Base-by-base conservation (phyloP, 1,140 invertebrate genomes). In the Lanistes nyassanus region DNA sequence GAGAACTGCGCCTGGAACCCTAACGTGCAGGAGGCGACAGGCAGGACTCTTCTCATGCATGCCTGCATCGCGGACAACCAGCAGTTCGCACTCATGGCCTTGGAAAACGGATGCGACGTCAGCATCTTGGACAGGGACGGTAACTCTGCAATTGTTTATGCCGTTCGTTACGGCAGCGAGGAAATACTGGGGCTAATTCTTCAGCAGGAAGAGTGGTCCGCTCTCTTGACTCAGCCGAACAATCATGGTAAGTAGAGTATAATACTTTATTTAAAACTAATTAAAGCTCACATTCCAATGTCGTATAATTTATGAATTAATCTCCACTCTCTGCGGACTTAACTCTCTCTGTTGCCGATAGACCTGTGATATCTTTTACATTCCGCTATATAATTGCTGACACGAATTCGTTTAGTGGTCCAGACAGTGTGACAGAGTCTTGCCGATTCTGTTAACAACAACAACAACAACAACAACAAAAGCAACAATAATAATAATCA, bases 1-100 rank as follows among this genome's bases (percentile, higher is more conserved):
- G 68, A 70, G 51, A n/a, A 19, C 11, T 70, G 68, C 51, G 68
- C 68, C 29, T 70, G 68, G 68, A 74, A 78, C 55, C 75, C 78
- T 16, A 77, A 81, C 60, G 47, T 77, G 31, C 78, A 81, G 68
- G 81, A 83, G 65, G 79, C 76, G 0, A 36, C 64, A 3, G 81
- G 81, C 19, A 26, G 77, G 16, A 83, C 81, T 6, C 80, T 78
- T 0, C 37, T 81, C n/a, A 81, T 81, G 80, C 81, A 83, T 31
- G 80, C 80, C 0, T 83, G 80, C 62, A 77, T 83, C 36, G 78
- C 76, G 2, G 58, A 75, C 29, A 75, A 76, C 39, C 34, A 51
- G 21, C 29, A 69, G 19, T 26, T 80, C n/a, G 68, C 77, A 16
- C 66, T 78, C 1, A 78, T 75, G 47, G 58, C 79, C 21, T 69